These are phyloP conservation scores for Dichetophora obliterata DNA, from an alignment of 2,888 invertebrate species.

Conservation along the genomic window DNA sequence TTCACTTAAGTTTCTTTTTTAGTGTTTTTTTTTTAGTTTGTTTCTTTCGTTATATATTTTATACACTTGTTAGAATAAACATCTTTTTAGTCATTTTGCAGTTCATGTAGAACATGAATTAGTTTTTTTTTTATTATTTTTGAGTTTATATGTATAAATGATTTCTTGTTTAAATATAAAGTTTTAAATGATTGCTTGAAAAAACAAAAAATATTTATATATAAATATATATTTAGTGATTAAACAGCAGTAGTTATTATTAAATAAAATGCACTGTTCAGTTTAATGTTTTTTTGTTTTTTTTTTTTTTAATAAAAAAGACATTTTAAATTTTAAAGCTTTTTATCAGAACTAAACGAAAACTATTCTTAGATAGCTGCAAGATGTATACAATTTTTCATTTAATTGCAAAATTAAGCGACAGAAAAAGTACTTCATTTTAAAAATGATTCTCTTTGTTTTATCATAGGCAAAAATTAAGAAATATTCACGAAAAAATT, in stretches of 20 bases:
- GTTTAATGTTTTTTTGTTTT: constrained; percentile 6
- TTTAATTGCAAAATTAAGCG: not conserved
- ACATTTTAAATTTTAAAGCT: constrained; percentile 12
- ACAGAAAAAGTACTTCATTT: too few species aligned
- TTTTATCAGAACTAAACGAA: constrained; percentile 10
- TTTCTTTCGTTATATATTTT: constrained; percentile 4
- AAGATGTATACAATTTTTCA: not conserved
- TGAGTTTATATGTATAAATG: constrained; percentile 40
- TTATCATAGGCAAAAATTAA: too few species aligned
- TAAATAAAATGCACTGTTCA: constrained; percentile 33
- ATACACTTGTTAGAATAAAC: constrained; percentile 30
- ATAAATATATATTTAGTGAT: constrained; percentile 3
- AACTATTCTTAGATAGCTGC: not conserved
- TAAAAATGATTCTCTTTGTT: too few species aligned
- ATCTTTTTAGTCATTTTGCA: not conserved
- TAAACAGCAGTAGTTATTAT: constrained; percentile 22
- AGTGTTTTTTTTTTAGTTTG: not conserved
- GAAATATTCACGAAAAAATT: too few species aligned
- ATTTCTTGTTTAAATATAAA: constrained; percentile 33
- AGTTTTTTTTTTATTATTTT: constrained; percentile 29
- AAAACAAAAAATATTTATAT: not conserved
- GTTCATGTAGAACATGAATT: constrained; percentile 32
- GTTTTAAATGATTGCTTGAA: constrained; percentile 9
- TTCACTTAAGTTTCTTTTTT: constrained; percentile 19
- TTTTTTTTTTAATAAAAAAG: too few species aligned